These are phyloP conservation scores for Conchocele bisecta DNA, from an alignment of 2,888 invertebrate genomes.

Conservation along the genomic window DNA sequence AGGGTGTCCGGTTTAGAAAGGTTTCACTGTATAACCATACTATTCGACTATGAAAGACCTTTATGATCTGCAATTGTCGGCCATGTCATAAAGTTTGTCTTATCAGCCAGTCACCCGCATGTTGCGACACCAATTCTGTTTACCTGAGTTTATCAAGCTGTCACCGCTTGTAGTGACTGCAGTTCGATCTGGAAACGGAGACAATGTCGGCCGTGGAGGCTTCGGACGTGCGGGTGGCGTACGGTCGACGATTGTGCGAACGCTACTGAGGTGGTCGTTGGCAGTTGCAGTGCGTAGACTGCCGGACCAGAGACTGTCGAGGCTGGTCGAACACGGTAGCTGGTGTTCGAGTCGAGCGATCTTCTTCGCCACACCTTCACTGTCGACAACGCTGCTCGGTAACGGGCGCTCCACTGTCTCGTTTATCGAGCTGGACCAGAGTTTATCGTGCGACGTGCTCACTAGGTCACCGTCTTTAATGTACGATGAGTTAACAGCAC, in stretches of 20 bases:
- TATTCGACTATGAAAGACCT: no score
- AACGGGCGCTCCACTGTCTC: constrained; percentile 46
- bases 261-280: neutral
- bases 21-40: no score
- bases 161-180: no score
- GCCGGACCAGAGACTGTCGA: constrained; percentile 35
- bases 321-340: constrained; percentile 25
- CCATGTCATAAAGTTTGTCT: no score
- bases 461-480: constrained; percentile 44
- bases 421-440: constrained; percentile 46
- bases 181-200: constrained; percentile 39
- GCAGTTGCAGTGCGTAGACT: neutral
- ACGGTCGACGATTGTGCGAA: constrained; percentile 26
- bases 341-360: constrained; percentile 50
- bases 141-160: no score
- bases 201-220: constrained; percentile 42
- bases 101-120: no score
- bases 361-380: constrained; percentile 58
- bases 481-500: constrained; percentile 37
- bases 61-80: no score
- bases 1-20: no score
- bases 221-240: constrained; percentile 56
- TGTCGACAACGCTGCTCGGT: constrained; percentile 56
- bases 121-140: no score
- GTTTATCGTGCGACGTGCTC: constrained; percentile 27